A percentile compares a stretch with the other conserved stretches of the same genome.
Evolutionary conservation across 2,113 vertebrate genomes (phyloP).

Genomic region (Plecturocebus donacophilus): DNA sequence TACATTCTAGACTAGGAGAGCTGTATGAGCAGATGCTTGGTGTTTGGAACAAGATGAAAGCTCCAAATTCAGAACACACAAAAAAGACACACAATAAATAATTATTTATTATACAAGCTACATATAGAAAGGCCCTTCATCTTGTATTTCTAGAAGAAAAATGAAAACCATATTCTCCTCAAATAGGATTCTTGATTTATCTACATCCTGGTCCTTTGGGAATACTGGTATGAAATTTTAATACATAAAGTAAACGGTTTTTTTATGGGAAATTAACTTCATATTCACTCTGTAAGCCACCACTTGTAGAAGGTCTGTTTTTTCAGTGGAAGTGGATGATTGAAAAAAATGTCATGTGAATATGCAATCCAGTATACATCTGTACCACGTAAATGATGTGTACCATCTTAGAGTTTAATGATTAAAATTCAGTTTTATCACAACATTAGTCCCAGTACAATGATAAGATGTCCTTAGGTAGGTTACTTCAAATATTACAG

Average conservation of each 20-base stretch:
- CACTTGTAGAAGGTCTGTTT: not conserved
- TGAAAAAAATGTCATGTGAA: not conserved
- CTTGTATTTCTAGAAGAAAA: not conserved
- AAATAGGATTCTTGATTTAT: not conserved
- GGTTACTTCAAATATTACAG: not conserved
- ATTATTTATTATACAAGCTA: not conserved
- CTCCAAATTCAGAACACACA: not conserved
- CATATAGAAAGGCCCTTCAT: not conserved
- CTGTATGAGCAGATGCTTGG: not conserved
- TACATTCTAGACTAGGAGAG: not conserved
- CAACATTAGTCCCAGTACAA: not conserved
- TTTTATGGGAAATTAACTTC: not conserved
- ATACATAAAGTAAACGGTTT: too few species aligned
- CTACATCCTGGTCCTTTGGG: not conserved
- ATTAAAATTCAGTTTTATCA: not conserved
- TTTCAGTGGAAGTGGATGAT: not conserved
- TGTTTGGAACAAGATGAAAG: not conserved
- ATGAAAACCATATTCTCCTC: not conserved
- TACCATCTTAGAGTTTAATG: not conserved
- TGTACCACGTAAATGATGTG: not conserved
- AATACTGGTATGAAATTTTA: not conserved
- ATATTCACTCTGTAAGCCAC: not conserved
- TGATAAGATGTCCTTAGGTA: not conserved
- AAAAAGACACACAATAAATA: not conserved
- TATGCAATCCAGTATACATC: not conserved